Evolutionary conservation across 2,797 vertebrate species (phyloP), one percentile per base, ranked within the genome.

Genomic region (Ispidina lecontei): DNA sequence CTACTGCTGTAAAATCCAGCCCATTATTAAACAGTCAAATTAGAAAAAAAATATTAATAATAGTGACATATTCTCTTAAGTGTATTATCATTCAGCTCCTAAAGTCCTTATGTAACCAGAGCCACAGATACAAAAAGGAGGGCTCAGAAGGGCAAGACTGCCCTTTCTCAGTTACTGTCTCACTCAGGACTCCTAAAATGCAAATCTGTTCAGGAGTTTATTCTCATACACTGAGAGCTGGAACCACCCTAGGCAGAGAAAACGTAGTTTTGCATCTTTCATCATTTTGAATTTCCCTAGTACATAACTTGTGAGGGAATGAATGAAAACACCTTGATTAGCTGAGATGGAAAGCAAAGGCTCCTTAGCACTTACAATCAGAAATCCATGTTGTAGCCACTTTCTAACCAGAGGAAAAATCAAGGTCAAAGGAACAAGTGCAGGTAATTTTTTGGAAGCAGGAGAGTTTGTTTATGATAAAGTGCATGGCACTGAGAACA

Each of bases 201-300:
- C 72, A 89, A 92, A 91, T 91, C 37, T 82, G 33, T 89, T 39
- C 59, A 59, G 39, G 8, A 94, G 3, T 47, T 68, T 90, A 62
- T 23, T 64, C 65, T 94, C 65, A 55, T 71, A 89, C 84, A 37
- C 54, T 46, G 44, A 73, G n/a, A 83, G 29, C 2, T 89, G 62
- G 79, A 91, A 63, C 26, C 25, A 72, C 87, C n/a, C 9, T 8
- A 68, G 76, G 72, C 86, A 91, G 25, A 55, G 14, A 77, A 77
- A 91, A 74, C 16, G 79, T 60, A 71, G 87, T 90, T 94, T 91
- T 87, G 62, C 63, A 77, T 82, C 56, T 87, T 86, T 89, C 60
- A 89, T 91, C 3, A 79, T 95, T 94, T 85, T 87, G 39, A 84
- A 77, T 63, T 69, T 77, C 39, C 22, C 43, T 71, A 37, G 46